Conservation (phyloP, 2,797 vertebrate genomes). For the Serranus cabrilla region DNA sequence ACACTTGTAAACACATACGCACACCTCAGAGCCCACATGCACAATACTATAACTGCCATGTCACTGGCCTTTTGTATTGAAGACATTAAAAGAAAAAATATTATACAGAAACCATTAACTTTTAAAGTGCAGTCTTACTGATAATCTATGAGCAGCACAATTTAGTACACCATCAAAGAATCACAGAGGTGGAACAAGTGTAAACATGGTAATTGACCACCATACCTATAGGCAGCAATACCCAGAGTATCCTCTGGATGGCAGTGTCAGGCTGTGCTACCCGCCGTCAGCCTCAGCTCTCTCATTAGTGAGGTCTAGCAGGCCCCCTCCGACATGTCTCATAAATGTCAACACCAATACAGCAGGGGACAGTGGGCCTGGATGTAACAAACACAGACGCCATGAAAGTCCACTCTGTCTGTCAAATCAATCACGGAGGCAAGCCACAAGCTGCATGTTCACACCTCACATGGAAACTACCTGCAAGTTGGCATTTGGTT, state of each 20-base stretch:
- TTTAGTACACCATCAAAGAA: constrained; percentile 43
- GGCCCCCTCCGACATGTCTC: constrained; percentile 95
- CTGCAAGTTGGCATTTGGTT: constrained; percentile 84
- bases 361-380: constrained; percentile 95
- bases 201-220: constrained; percentile 52
- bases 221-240: constrained; percentile 27
- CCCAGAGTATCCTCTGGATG: constrained; percentile 80
- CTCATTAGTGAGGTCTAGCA: constrained; percentile 84
- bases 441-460: constrained; percentile 82
- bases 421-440: constrained; percentile 94
- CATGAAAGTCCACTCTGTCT: constrained; percentile 94
- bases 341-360: constrained; percentile 98
- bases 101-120: too few species aligned
- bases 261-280: constrained; percentile 85
- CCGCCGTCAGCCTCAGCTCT: constrained; percentile 31
- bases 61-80: constrained; percentile 8
- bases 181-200: constrained; percentile 47
- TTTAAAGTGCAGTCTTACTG: constrained; percentile 29
- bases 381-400: constrained; percentile 97
- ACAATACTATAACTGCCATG: not conserved
- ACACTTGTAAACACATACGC: constrained; percentile 21
- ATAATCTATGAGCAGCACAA: constrained; percentile 33
- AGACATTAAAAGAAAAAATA: constrained; percentile 3
- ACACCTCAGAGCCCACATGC: constrained; percentile 16
- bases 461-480: constrained; percentile 81